These are phyloP conservation scores for Apeira syringaria DNA, from an alignment of 2,888 invertebrate genomes.

Conservation along the genomic window DNA sequence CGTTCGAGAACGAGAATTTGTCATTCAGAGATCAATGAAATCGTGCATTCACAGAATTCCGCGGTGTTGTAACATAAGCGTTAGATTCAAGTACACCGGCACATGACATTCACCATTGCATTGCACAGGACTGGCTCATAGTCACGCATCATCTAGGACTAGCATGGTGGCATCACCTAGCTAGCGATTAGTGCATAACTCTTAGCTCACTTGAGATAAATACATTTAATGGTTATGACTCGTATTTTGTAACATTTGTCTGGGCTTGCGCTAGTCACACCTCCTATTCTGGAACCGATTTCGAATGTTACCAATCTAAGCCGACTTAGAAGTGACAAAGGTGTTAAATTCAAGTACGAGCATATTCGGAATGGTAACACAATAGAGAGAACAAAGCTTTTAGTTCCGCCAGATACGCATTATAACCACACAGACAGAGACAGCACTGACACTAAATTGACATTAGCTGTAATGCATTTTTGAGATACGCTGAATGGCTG, in stretches of 20 bases:
- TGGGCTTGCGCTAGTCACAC: constrained; percentile 61
- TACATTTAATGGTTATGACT: constrained; percentile 48
- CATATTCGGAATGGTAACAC: constrained; percentile 66
- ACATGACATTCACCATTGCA: constrained; percentile 74
- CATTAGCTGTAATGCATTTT: constrained; percentile 66
- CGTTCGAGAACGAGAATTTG: constrained; percentile 24
- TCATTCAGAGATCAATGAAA: constrained; percentile 31
- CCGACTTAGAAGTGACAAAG: constrained; percentile 12
- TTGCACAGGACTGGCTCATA: constrained; percentile 77
- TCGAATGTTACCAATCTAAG: constrained; percentile 45
- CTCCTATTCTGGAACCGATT: constrained; percentile 70
- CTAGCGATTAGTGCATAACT: constrained; percentile 70
- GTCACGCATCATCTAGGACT: constrained; percentile 72
- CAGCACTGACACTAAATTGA: constrained; percentile 61
- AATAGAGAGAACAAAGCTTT: constrained; percentile 71
- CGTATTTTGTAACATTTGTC: constrained; percentile 47
- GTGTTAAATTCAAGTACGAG: constrained; percentile 18
- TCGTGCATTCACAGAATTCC: constrained; percentile 20
- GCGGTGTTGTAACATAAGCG: constrained; percentile 34
- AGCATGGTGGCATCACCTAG: constrained; percentile 79
- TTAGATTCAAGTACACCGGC: constrained; percentile 62
- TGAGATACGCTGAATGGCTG: constrained; percentile 40
- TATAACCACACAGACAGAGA: constrained; percentile 63
- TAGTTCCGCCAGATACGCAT: constrained; percentile 72
- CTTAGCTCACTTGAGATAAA: constrained; percentile 46